A percentile compares a stretch with the other conserved stretches of the same genome.
Evolutionary conservation across 2,797 vertebrate species (phyloP).

Genomic region (Onychomys torridus): DNA sequence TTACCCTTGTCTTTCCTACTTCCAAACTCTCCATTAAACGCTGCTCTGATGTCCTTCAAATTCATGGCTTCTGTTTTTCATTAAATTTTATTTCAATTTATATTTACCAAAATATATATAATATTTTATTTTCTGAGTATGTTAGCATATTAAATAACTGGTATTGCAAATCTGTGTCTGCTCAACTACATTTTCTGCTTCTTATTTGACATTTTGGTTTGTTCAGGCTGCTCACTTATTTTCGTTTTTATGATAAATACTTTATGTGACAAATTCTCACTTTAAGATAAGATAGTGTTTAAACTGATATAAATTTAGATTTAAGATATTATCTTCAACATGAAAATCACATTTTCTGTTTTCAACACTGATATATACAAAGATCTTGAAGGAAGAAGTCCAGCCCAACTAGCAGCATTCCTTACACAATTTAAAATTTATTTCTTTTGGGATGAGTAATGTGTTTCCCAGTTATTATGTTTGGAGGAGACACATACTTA

Average conservation of each 20-base stretch:
- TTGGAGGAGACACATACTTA: neutral
- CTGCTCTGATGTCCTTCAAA: no score
- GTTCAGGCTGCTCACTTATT: neutral
- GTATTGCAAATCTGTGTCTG: no score
- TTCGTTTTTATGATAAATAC: neutral
- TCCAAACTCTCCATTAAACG: no score
- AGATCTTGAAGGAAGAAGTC: neutral
- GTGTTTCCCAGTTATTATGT: neutral
- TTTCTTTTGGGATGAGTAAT: neutral
- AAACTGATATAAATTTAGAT: neutral
- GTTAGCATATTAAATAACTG: no score
- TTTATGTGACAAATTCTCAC: neutral
- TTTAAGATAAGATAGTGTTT: neutral
- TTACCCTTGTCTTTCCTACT: no score
- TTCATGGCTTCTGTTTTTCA: no score
- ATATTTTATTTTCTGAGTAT: no score
- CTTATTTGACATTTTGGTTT: neutral
- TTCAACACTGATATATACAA: neutral
- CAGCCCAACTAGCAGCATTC: neutral
- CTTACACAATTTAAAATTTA: neutral
- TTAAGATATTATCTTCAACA: neutral
- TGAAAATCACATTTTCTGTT: neutral
- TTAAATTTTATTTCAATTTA: no score
- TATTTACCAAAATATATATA: no score
- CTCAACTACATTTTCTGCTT: no score